These are phyloP conservation scores for Pycnonotus jocosus DNA, from an alignment of 2,113 vertebrate genomes.

Conservation along the genomic window DNA sequence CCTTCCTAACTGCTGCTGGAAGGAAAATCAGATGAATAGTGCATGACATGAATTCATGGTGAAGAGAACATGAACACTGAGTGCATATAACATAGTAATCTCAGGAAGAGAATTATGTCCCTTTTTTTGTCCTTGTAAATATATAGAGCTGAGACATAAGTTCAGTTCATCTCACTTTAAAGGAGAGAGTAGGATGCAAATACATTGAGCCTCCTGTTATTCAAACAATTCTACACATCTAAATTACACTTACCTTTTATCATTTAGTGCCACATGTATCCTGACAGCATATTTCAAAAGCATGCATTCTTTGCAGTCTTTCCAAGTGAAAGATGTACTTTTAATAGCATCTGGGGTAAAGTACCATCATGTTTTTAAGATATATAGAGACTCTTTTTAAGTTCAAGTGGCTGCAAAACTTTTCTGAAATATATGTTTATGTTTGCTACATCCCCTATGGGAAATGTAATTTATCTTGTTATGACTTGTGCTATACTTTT, in stretches of 20 bases:
- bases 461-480: not conserved
- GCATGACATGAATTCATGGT: not conserved
- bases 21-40: not conserved
- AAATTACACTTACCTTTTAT: not conserved
- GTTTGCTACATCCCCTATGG: not conserved
- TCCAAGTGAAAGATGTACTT: not conserved
- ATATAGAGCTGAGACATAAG: not conserved
- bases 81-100: not conserved
- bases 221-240: not conserved
- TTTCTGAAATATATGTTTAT: not conserved
- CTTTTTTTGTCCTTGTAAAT: not conserved
- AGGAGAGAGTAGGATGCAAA: not conserved
- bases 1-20: not conserved
- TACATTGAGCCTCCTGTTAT: accelerated
- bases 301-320: not conserved
- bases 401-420: not conserved
- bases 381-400: not conserved
- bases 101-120: accelerated
- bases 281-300: not conserved
- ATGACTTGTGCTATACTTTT: not conserved
- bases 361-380: not conserved
- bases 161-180: not conserved
- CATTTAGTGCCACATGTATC: not conserved
- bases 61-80: not conserved
- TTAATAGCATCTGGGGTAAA: not conserved